Evolutionary conservation across 1,140 invertebrate species (phyloP).

Genomic region (Calephelis virginiensis): DNA sequence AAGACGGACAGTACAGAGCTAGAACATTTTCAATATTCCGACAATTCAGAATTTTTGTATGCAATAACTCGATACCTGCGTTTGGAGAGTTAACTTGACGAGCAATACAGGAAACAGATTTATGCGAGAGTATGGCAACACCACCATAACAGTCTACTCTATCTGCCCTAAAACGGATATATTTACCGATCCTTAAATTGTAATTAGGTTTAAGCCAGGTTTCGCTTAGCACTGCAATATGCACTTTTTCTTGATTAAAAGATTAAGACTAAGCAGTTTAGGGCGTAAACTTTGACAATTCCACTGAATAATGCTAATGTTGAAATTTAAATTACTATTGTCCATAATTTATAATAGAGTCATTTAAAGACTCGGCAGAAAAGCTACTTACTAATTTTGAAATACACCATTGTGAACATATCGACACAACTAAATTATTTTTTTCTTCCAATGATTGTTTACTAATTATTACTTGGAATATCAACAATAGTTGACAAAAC

Average conservation of each 20-base stretch:
- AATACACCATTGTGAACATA: neutral
- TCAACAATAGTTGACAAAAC: too few relatives aligned
- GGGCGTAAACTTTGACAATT: constrained; percentile 9
- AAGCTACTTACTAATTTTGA: neutral
- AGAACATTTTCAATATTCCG: constrained; percentile 29
- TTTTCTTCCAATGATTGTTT: neutral
- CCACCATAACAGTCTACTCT: constrained; percentile 11
- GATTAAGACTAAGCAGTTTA: neutral
- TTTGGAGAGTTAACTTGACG: neutral
- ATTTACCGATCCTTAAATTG: neutral
- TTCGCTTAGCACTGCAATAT: constrained; percentile 4
- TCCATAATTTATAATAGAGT: neutral
- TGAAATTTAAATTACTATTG: neutral
- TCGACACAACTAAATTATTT: neutral
- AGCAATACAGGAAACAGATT: neutral
- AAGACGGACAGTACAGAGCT: constrained; percentile 26
- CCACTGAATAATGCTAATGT: constrained; percentile 14
- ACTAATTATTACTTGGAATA: too few relatives aligned
- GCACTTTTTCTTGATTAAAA: neutral
- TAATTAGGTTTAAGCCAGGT: constrained; percentile 5
- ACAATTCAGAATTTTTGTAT: constrained; percentile 28
- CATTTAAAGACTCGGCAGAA: neutral
- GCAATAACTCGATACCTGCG: constrained; percentile 23
- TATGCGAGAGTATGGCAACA: constrained; percentile 1
- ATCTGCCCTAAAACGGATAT: neutral